Conservation (phyloP, 2,113 vertebrate genomes). For the Hyperoodon ampullatus region DNA sequence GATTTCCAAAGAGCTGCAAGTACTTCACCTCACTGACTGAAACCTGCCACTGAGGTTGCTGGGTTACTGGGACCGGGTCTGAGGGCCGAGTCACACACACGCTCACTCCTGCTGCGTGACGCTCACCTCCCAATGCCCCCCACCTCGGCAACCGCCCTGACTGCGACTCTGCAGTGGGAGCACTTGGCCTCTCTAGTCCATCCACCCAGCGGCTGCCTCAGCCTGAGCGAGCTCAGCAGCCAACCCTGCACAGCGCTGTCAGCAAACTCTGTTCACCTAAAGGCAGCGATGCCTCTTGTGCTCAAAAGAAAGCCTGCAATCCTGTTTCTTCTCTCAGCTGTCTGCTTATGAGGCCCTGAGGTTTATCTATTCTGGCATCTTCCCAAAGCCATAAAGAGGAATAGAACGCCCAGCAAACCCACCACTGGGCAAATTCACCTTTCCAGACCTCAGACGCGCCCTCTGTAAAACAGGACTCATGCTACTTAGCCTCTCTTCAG, state of each 20-base stretch:
- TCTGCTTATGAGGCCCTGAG: not conserved
- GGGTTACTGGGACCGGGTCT: accelerated
- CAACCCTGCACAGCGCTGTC: not conserved
- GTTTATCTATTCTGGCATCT: not conserved
- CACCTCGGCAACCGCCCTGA: no score
- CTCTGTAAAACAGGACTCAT: not conserved
- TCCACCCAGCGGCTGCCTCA: not conserved
- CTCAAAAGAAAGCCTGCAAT: not conserved
- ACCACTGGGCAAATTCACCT: not conserved
- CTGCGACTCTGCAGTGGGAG: not conserved
- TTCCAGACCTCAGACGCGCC: not conserved
- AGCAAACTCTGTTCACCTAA: not conserved
- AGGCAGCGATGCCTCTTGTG: not conserved
- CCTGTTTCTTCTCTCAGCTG: not conserved
- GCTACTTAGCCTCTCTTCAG: not conserved
- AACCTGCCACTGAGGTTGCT: not conserved
- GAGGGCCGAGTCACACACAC: accelerated
- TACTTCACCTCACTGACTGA: not conserved
- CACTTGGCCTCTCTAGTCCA: no score
- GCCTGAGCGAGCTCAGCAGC: not conserved
- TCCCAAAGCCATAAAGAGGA: not conserved
- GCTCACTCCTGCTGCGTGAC: accelerated
- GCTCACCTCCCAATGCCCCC: accelerated
- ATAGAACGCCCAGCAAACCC: not conserved
- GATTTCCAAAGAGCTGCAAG: not conserved